phyloP scores from a whole-genome alignment of 2,888 invertebrate genomes.

The Eupithecia pulchellata region DNA sequence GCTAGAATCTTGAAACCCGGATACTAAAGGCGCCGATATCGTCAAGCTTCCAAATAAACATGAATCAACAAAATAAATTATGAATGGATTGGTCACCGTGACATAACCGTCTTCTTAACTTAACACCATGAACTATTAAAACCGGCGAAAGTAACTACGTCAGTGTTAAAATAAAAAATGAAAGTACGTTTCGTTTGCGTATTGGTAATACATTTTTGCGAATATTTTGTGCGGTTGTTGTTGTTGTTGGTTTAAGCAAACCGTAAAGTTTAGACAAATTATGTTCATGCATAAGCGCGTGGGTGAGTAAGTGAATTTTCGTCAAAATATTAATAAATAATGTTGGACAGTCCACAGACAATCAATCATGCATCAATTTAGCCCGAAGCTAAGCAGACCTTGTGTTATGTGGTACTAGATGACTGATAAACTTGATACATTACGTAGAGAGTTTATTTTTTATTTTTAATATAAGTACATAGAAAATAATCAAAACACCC shows the following conservation, averaged over 20 bases:
- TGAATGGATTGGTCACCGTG: conserved; percentile 13
- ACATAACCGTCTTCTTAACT: conserved; percentile 26
- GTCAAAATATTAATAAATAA: too few species aligned
- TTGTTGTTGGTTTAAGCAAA: neutral
- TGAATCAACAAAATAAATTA: neutral
- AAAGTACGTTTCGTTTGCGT: conserved; percentile 39
- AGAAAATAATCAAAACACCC: too few species aligned
- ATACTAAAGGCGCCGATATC: neutral
- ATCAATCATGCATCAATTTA: too few species aligned
- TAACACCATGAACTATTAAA: conserved; percentile 29
- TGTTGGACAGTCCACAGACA: too few species aligned
- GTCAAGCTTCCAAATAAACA: conserved; percentile 2
- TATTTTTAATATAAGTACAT: too few species aligned
- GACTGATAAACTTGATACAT: too few species aligned
- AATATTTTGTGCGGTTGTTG: conserved; percentile 21
- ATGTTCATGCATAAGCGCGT: neutral
- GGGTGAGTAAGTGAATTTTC: neutral
- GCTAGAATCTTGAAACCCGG: neutral
- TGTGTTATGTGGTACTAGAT: too few species aligned
- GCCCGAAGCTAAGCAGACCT: too few species aligned
- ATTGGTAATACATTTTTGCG: conserved; percentile 23
- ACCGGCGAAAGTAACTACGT: conserved; percentile 45
- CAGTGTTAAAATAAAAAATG: conserved; percentile 46
- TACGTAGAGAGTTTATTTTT: too few species aligned
- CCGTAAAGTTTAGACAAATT: neutral